A percentile compares a stretch with the other conserved stretches of the same genome.
Conservation (phyloP, 2,797 vertebrate species). For the Catamblyrhynchus diadema region DNA sequence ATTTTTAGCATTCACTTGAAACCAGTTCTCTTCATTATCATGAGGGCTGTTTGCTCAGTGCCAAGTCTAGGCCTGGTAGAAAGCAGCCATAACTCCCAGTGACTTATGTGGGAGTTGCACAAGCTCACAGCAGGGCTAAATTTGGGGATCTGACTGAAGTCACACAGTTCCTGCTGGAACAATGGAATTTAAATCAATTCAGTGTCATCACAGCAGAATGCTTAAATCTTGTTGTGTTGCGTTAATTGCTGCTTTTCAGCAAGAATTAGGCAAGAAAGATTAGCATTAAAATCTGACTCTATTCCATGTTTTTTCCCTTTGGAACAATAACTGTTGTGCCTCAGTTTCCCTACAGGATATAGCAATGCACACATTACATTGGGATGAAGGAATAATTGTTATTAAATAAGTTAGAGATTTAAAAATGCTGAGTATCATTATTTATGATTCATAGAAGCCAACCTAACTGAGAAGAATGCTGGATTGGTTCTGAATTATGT, state of each 20-base stretch:
- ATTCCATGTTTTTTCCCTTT: neutral
- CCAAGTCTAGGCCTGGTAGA: slow-evolving; percentile 57
- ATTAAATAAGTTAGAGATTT: neutral
- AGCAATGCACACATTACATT: neutral
- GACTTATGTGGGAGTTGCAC: slow-evolving; percentile 55
- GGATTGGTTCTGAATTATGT: neutral
- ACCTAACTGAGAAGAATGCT: neutral
- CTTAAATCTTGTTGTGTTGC: slow-evolving; percentile 51
- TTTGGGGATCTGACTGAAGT: slow-evolving; percentile 54
- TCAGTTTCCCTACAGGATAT: slow-evolving; percentile 12
- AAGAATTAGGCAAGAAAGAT: neutral
- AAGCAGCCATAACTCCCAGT: slow-evolving; percentile 56
- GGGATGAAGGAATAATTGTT: neutral
- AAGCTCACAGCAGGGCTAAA: slow-evolving; percentile 53
- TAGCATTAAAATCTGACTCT: neutral
- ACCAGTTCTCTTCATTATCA: slow-evolving; percentile 68
- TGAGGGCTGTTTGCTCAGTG: slow-evolving; percentile 63
- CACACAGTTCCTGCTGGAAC: slow-evolving; percentile 48
- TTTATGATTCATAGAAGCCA: neutral
- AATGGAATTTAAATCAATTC: slow-evolving; percentile 71
- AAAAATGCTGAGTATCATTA: neutral
- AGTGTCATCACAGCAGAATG: slow-evolving; percentile 57
- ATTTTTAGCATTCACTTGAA: slow-evolving; percentile 62
- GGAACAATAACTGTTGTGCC: neutral
- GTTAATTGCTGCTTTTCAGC: slow-evolving; percentile 53